phyloP scores from a whole-genome alignment of 1,140 invertebrate genomes.

The Trachymyrmex cornetzi region DNA sequence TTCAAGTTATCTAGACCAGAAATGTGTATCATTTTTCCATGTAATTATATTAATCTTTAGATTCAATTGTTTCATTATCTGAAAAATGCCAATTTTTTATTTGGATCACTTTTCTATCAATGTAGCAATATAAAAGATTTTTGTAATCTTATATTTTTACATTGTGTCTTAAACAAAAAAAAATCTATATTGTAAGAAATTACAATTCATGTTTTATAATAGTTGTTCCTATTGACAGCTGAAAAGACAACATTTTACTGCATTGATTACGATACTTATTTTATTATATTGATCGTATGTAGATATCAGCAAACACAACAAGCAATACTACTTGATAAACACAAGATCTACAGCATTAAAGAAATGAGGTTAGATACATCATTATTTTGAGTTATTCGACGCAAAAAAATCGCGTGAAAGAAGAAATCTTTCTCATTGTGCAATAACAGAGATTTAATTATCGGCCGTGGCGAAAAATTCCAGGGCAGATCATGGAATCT shows the following conservation, averaged over 20 bases:
- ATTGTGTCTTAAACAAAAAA: background rate
- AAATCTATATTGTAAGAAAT: background rate
- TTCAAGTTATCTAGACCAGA: too few relatives aligned
- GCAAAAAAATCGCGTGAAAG: background rate
- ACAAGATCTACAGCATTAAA: background rate
- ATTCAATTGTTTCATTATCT: too few relatives aligned
- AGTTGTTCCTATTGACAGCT: background rate
- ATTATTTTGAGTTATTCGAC: background rate
- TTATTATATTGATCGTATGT: background rate
- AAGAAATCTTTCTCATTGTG: background rate
- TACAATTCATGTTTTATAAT: background rate
- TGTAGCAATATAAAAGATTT: background rate
- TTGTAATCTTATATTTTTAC: background rate
- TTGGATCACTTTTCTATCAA: too few relatives aligned
- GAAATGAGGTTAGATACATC: background rate
- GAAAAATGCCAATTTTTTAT: too few relatives aligned
- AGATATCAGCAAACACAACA: slow-evolving; percentile 6
- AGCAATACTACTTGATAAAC: background rate
- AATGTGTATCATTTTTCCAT: too few relatives aligned
- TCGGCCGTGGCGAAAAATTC: background rate
- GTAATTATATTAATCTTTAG: too few relatives aligned
- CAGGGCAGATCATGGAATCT: slow-evolving; percentile 23
- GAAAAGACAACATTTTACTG: background rate
- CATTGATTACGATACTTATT: too few relatives aligned
- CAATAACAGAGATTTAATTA: background rate